These are phyloP conservation scores for Rhopilema esculentum DNA, from an alignment of 30 jellyfish, hydroid and myxozoan species.

Conservation along the genomic window DNA sequence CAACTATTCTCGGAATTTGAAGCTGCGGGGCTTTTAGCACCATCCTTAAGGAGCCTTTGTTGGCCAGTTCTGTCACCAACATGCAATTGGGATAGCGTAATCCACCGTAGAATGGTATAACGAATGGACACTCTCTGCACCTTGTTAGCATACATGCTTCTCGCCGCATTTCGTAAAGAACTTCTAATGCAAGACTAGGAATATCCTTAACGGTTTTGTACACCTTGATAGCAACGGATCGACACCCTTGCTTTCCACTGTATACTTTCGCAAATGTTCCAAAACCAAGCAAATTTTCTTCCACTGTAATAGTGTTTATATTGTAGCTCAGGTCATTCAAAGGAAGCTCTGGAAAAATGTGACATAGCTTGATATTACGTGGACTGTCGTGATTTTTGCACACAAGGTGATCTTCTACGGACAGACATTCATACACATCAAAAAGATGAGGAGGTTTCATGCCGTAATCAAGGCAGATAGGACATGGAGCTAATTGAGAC, in stretches of 20 bases:
- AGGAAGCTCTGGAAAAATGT: constrained; percentile 85
- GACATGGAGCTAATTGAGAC: constrained; percentile 83
- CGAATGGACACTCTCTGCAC: constrained; percentile 74
- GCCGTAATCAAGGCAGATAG: constrained; percentile 71
- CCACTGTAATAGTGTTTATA: constrained; percentile 22
- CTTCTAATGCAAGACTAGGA: constrained; percentile 50
- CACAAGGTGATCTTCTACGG: constrained; percentile 42
- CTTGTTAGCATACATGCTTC: constrained; percentile 83
- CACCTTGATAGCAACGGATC: constrained; percentile 80
- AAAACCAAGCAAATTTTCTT: constrained; percentile 66
- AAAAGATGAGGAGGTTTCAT: constrained; percentile 65
- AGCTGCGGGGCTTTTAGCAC: constrained; percentile 30
- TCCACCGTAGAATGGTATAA: constrained; percentile 80
- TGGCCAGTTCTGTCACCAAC: constrained; percentile 88
- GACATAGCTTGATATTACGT: constrained; percentile 46
- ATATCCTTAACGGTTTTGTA: constrained; percentile 44
- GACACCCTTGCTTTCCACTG: constrained; percentile 64
- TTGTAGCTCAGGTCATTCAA: constrained; percentile 76
- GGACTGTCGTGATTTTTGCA: constrained; percentile 81
- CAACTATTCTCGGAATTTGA: constrained; percentile 53
- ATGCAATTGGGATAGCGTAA: constrained; percentile 72
- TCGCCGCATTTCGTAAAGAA: constrained; percentile 85
- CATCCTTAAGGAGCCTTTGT: constrained; percentile 64
- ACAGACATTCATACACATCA: constrained; percentile 57
- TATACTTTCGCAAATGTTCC: constrained; percentile 91